phyloP scores from a whole-genome alignment of 2,888 invertebrate genomes.

The Punctoribates punctum region DNA sequence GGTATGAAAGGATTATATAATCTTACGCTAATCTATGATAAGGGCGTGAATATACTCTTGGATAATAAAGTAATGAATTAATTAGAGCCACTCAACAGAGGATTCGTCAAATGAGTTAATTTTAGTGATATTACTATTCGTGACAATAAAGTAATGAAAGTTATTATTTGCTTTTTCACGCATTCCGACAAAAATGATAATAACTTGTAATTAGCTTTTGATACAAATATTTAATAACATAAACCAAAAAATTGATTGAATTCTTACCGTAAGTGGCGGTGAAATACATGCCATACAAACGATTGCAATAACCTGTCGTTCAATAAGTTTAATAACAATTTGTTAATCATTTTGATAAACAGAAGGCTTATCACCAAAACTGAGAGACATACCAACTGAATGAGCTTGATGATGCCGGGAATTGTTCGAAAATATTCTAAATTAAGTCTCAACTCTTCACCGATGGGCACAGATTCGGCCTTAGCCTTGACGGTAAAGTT shows the following conservation, averaged over 20 bases:
- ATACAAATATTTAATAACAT: not conserved
- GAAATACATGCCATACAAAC: conserved; percentile 78
- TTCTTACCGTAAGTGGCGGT: conserved; percentile 58
- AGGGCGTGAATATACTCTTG: too few species aligned
- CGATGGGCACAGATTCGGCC: conserved; percentile 47
- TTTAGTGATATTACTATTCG: too few species aligned
- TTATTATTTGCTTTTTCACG: not conserved
- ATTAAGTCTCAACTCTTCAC: conserved; percentile 59
- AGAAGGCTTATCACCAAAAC: not conserved
- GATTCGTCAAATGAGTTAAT: too few species aligned
- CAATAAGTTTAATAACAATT: too few species aligned
- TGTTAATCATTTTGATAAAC: too few species aligned
- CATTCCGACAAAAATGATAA: too few species aligned
- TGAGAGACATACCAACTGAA: conserved; percentile 66
- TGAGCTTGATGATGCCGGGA: conserved; percentile 74
- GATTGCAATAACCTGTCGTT: conserved; percentile 68
- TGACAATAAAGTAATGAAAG: too few species aligned
- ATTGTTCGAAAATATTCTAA: conserved; percentile 73
- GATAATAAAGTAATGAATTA: too few species aligned
- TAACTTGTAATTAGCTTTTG: not conserved
- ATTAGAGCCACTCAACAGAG: too few species aligned
- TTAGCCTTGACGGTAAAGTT: conserved; percentile 45
- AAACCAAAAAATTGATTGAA: not conserved
- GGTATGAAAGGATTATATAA: too few species aligned
- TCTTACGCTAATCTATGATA: too few species aligned